Evolutionary conservation across 2,797 vertebrate genomes (phyloP).

Genomic region (Smutsia gigantea): DNA sequence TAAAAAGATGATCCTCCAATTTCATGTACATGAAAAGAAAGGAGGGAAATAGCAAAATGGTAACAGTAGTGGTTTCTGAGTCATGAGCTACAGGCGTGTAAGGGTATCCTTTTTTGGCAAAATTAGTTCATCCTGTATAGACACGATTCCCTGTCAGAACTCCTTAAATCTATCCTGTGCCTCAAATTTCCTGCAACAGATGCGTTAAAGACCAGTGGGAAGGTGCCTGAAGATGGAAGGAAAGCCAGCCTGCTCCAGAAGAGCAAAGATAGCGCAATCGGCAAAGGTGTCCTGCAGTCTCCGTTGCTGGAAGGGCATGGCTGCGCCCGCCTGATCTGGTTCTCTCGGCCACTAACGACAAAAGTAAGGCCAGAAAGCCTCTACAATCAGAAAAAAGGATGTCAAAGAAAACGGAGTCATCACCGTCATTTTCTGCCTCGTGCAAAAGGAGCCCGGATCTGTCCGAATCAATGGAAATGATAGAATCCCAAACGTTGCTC

Average conservation of each 20-base stretch:
- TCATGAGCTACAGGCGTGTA: background rate
- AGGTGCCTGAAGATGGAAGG: background rate
- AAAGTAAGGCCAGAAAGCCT: background rate
- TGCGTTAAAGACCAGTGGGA: background rate
- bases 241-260: background rate
- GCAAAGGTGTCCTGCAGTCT: constrained; percentile 90
- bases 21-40: constrained; percentile 32
- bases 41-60: background rate
- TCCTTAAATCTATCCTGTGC: background rate
- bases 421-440: fast-evolving
- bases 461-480: constrained; percentile 56
- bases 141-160: background rate
- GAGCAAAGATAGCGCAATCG: constrained; percentile 77
- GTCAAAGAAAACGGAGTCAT: background rate
- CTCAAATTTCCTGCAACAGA: background rate
- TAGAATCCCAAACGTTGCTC: constrained; percentile 90
- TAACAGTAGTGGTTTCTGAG: background rate
- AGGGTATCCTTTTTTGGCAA: background rate
- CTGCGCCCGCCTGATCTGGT: constrained; percentile 89
- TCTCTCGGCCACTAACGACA: constrained; percentile 90
- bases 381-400: background rate
- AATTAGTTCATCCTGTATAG: background rate
- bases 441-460: background rate
- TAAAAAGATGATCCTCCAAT: constrained; percentile 37
- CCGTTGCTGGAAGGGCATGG: constrained; percentile 90